Base-by-base conservation (phyloP, 2,888 invertebrate species). In the Andrena bicolor region DNA sequence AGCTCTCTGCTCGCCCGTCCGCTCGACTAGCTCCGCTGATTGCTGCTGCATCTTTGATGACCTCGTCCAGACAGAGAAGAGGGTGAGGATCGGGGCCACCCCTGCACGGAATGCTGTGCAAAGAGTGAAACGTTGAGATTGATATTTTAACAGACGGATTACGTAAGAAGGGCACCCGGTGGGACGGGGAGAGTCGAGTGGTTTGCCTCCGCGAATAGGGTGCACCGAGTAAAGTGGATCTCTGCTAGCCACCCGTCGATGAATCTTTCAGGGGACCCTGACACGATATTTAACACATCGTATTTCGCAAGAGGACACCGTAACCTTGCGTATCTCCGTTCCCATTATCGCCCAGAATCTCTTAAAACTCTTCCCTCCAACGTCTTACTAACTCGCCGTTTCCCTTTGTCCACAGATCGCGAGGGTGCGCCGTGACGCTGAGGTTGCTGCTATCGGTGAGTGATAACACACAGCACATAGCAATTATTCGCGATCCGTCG, bases 21-120 rank as follows among this genome's bases (percentile, higher is more conserved):
- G 90, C 88, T 90, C 90, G 93, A 93, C 92, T 91, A 92, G 93
- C 92, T 91, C 87, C 90, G 91, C 92, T 93, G 93, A 94, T 94
- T 94, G 93, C 93, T 93, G 91, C 84, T 94, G 93, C 93, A 93
- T 93, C 92, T 94, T 93, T 94, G 93, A 94, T 94, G 93, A 93
- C 91, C 92, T 91, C 92, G 91, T 90, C 92, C 93, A 93, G 93
- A 93, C 93, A 89, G 90, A 86, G 88, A 82, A 88, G 88, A 87
- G 83, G 66, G 85, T 63, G 85, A 82, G 87, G 87, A 87, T 88
- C 83, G 86, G 86, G 88, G 88, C 85, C 86, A 85, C 84, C 89
- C 89, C 86, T 81, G 83, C 84, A 83, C 88, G 89, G 88, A 90
- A 91, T 87, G 90, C 92, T 92, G 89, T 91, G 92, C 90, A 92